phyloP scores from a whole-genome alignment of 92 coral and sea anemone species.

The Actinernus sp. region DNA sequence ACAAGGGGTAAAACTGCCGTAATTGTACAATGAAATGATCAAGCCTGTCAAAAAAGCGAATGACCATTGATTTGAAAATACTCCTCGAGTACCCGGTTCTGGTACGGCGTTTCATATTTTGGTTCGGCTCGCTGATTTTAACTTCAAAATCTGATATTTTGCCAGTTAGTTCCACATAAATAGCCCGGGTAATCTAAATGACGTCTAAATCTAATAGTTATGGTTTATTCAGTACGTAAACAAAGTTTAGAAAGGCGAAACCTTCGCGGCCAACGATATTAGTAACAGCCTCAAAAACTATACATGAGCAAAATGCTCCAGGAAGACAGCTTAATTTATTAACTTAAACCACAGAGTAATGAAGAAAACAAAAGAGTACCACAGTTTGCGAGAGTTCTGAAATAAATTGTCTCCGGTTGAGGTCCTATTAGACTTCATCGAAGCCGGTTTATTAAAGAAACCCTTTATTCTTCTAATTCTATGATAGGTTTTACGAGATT shows the following conservation, averaged over 20 bases:
- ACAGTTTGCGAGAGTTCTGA: slow-evolving; percentile 1
- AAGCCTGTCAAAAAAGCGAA: too few species aligned
- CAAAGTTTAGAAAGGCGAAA: slow-evolving; percentile 14
- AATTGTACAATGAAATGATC: too few species aligned
- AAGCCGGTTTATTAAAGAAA: too few species aligned
- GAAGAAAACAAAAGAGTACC: background rate
- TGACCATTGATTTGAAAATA: too few species aligned
- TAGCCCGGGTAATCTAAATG: slow-evolving; percentile 24
- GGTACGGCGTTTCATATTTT: too few species aligned
- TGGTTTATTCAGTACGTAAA: slow-evolving; percentile 21
- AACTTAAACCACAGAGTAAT: slow-evolving; percentile 8
- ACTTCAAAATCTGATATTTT: too few species aligned
- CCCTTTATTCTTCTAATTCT: too few species aligned
- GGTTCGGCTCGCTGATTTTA: too few species aligned
- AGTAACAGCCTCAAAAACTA: too few species aligned
- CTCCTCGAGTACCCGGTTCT: too few species aligned
- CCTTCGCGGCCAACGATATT: background rate
- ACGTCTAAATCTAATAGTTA: slow-evolving; percentile 32
- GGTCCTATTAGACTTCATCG: slow-evolving; percentile 16
- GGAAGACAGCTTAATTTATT: background rate
- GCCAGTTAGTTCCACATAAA: slow-evolving; percentile 36
- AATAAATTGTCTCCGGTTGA: slow-evolving; percentile 9
- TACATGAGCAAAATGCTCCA: slow-evolving; percentile 1
- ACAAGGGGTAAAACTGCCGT: too few species aligned
- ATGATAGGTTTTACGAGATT: too few species aligned